Percentiles rank a stretch among this genome's conserved stretches.
Evolutionary conservation across 2,888 invertebrate species (phyloP).

Genomic region (Drosophila mettleri): DNA sequence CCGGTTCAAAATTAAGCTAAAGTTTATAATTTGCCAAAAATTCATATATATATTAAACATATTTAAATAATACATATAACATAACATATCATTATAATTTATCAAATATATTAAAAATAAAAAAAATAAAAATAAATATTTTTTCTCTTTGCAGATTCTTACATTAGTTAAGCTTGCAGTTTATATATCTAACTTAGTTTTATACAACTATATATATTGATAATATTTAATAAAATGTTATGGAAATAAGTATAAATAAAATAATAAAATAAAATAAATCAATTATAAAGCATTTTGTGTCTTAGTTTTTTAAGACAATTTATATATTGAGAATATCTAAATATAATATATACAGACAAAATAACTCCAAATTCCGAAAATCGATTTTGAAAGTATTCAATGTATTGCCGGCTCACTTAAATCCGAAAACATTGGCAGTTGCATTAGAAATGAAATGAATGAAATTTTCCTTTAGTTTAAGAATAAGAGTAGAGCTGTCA

Average conservation of each 20-base stretch:
- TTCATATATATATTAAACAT: not conserved
- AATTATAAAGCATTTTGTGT: not conserved
- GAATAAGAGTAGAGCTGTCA: too few species aligned
- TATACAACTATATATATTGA: not conserved
- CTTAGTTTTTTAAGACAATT: not conserved
- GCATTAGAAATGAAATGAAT: too few species aligned
- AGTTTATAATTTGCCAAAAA: not conserved
- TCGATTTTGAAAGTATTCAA: too few species aligned
- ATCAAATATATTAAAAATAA: not conserved
- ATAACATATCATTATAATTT: too few species aligned
- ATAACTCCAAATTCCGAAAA: too few species aligned
- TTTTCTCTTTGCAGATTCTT: not conserved
- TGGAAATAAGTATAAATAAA: not conserved
- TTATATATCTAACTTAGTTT: not conserved
- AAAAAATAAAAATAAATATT: not conserved
- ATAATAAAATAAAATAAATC: too few species aligned
- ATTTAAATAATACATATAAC: too few species aligned
- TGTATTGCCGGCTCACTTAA: too few species aligned
- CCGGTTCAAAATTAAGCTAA: not conserved
- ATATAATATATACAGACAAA: too few species aligned
- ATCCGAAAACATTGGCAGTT: too few species aligned
- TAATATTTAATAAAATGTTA: not conserved
- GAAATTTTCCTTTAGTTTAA: too few species aligned
- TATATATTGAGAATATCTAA: too few species aligned
- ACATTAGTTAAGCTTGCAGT: not conserved